A percentile compares a stretch with the other conserved stretches of the same genome.
phyloP scores from a whole-genome alignment of 1,140 invertebrate genomes.

The Chionoecetes opilio region DNA sequence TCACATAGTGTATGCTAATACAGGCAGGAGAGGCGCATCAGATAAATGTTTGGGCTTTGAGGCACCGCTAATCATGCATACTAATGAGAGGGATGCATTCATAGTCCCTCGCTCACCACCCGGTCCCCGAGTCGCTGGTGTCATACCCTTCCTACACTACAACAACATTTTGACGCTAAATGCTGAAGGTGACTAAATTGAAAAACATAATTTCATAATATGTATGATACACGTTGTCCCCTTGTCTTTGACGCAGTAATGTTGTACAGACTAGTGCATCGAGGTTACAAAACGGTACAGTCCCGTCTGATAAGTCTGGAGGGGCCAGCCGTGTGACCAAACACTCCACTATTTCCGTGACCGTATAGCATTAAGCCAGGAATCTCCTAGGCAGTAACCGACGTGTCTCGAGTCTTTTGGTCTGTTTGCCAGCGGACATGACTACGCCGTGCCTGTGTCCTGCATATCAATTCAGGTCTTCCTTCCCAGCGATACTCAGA shows the following conservation, averaged over 20 bases:
- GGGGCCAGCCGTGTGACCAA: neutral
- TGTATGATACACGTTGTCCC: neutral
- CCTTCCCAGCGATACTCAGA: no score
- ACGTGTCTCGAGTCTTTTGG: neutral
- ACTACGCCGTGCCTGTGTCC: neutral
- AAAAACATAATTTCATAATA: neutral
- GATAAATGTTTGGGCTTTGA: slow-evolving; percentile 68
- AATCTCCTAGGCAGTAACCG: neutral
- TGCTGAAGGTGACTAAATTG: neutral
- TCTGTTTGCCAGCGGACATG: neutral
- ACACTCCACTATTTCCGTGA: neutral
- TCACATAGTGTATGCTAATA: slow-evolving; percentile 67
- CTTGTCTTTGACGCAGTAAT: neutral
- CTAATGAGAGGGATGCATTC: slow-evolving; percentile 60
- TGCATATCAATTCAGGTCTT: no score
- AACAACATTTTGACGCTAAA: neutral
- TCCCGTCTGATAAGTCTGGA: neutral
- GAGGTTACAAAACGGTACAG: neutral
- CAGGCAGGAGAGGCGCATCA: slow-evolving; percentile 56
- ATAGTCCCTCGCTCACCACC: neutral
- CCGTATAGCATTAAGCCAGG: neutral
- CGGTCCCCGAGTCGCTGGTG: neutral
- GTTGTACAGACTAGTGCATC: neutral
- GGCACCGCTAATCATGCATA: slow-evolving; percentile 73
- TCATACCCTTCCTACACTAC: neutral